Evolutionary conservation across 2,113 vertebrate species (phyloP), one percentile per base, ranked within the genome.

Genomic region (Actinemys pallida): DNA sequence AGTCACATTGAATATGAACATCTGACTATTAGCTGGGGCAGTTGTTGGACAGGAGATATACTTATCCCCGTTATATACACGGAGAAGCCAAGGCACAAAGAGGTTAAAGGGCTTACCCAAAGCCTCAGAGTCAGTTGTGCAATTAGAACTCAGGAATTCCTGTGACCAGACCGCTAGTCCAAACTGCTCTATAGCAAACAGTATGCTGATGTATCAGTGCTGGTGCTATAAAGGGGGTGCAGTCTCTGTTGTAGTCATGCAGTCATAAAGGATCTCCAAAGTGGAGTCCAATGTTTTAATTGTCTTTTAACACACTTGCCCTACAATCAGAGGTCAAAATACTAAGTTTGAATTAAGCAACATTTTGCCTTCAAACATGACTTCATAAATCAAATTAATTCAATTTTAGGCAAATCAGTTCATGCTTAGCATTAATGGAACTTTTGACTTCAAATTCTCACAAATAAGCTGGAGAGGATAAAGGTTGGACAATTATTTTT

Each of bases 401-500:
- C 90, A 4, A 1, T 93, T 95, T 96, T 35, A 62, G 93, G 78
- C 24, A 14, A 94, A 96, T 96, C 81, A 95, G 81, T 93, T 93
- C 93, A 87, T 80, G 79, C 84, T 95, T 93, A 84, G 83, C 50
- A 52, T 89, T 88, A 90, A 96, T 93, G 96, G 80, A 84, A 92
- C 39, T 93, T 93, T 89, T 90, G 86, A 96, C 62, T 93, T 87
- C 81, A 84, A 90, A 56, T 89, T 72, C 65, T 85, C 54, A 97
- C 95, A 97, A 94, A 93, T 94, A 83, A 97, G 31, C 91, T 95
- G 93, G 90, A 91, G 92, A 96, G 86, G 83, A 96, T 91, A 94
- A 96, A 96, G 81, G 88, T 81, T 91, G 92, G 91, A 81, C 89
- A 95, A 95, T 97, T 97, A 96, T 96, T 96, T 97, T 96, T 93